Conservation (phyloP, 2,113 vertebrate genomes). For the Nothobranchius furzeri region DNA sequence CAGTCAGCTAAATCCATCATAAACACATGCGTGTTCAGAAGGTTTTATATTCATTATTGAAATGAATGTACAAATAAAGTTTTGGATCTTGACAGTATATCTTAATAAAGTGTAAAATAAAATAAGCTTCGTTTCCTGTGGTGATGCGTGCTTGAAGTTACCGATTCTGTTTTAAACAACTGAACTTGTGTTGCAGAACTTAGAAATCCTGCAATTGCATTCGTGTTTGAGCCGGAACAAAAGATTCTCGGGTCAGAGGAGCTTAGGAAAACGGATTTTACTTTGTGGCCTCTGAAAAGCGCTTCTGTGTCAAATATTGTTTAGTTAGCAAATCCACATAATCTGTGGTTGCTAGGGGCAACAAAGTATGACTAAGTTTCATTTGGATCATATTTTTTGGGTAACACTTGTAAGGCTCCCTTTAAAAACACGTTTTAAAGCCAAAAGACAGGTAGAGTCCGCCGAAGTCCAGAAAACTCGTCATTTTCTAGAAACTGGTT, state of each 20-base stretch:
- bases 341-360: background rate
- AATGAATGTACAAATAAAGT: constrained; percentile 58
- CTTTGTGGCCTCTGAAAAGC: background rate
- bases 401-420: too few relatives aligned
- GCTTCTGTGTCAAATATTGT: background rate
- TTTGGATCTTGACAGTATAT: constrained; percentile 53
- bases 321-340: background rate
- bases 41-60: constrained; percentile 65
- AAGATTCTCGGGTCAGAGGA: constrained; percentile 9
- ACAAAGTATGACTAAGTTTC: too few relatives aligned
- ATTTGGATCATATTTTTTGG: too few relatives aligned
- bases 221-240: constrained; percentile 27
- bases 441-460: too few relatives aligned
- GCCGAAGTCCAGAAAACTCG: too few relatives aligned
- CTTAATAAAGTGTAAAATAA: constrained; percentile 33
- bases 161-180: background rate
- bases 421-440: too few relatives aligned
- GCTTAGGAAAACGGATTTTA: background rate
- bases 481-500: too few relatives aligned
- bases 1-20: constrained; percentile 41
- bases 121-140: constrained; percentile 17
- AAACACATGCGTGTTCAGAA: constrained; percentile 66
- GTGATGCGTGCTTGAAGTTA: background rate
- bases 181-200: background rate
- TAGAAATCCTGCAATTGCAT: background rate